Percentiles rank a stretch among this genome's conserved stretches.
Evolutionary conservation across 2,888 invertebrate species (phyloP).

Genomic region (Dyspetes luteomarginatus): DNA sequence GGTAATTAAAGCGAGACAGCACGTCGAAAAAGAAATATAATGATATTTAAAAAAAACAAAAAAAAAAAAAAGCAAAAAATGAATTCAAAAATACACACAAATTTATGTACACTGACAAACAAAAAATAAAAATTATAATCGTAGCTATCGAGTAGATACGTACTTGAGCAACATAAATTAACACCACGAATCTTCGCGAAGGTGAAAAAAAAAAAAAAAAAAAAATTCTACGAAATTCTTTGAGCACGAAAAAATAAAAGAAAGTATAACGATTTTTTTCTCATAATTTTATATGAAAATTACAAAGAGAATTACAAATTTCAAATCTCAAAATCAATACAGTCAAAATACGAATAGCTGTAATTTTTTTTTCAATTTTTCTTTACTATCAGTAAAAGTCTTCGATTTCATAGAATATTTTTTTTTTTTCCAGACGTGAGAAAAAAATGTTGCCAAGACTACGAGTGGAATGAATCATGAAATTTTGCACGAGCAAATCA

Average conservation of each 20-base stretch:
- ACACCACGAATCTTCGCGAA: slow-evolving; percentile 18
- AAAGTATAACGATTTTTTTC: no score
- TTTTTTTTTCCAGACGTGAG: not conserved
- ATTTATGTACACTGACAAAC: slow-evolving; percentile 33
- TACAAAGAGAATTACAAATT: not conserved
- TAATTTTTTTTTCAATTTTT: no score
- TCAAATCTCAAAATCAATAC: not conserved
- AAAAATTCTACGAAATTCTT: slow-evolving; percentile 21
- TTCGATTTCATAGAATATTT: not conserved
- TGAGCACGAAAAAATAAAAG: not conserved
- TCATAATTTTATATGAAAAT: not conserved
- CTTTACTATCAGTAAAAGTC: not conserved
- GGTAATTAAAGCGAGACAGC: slow-evolving; percentile 20
- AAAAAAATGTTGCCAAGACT: slow-evolving; percentile 24
- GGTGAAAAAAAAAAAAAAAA: slow-evolving; percentile 52
- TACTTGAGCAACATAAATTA: slow-evolving; percentile 39
- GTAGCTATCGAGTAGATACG: slow-evolving; percentile 18
- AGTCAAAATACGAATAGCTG: no score
- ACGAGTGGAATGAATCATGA: not conserved
- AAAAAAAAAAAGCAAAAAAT: not conserved
- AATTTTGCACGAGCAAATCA: slow-evolving; percentile 44
- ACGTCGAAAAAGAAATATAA: slow-evolving; percentile 22
- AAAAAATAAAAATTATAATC: slow-evolving; percentile 38
- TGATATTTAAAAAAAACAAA: slow-evolving; percentile 26
- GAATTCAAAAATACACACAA: slow-evolving; percentile 44